Evolutionary conservation across 1,140 invertebrate genomes (phyloP).

Genomic region (Megalopta genalis): DNA sequence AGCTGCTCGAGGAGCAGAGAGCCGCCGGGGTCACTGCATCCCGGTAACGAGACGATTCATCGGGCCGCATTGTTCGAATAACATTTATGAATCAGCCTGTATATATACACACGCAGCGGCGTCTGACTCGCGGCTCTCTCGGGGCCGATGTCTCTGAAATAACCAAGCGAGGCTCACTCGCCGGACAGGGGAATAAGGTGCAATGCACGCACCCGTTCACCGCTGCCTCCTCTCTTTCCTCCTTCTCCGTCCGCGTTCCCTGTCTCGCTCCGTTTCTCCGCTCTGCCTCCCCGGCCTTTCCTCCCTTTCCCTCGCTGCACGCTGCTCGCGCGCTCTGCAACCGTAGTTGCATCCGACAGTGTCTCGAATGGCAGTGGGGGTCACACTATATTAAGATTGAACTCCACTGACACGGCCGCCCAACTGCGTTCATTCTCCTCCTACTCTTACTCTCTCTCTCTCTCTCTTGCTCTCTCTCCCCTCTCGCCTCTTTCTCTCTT

Average conservation of each 20-base stretch:
- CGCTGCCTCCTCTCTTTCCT: background rate
- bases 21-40: background rate
- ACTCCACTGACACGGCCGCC: conserved; percentile 78
- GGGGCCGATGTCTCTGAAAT: conserved; percentile 75
- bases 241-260: background rate
- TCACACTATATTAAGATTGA: conserved; percentile 81
- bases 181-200: conserved; percentile 73
- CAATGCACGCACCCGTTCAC: conserved; percentile 74
- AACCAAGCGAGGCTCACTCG: conserved; percentile 70
- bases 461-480: conserved; percentile 15
- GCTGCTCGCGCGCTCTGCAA: conserved; percentile 38
- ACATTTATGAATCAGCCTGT: conserved; percentile 8
- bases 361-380: conserved; percentile 76
- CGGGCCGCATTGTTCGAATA: background rate
- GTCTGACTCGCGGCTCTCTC: conserved; percentile 37
- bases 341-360: conserved; percentile 65
- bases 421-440: conserved; percentile 64
- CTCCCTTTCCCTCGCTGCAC: conserved; percentile 24
- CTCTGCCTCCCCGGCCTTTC: background rate
- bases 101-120: conserved; percentile 23
- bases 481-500: background rate
- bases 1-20: too few relatives aligned
- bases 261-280: conserved; percentile 30
- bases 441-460: conserved; percentile 50
- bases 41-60: background rate